Percentiles rank a stretch among this genome's conserved stretches.
Conservation (phyloP, 2,113 vertebrate genomes). For the Glaucomys volans region DNA sequence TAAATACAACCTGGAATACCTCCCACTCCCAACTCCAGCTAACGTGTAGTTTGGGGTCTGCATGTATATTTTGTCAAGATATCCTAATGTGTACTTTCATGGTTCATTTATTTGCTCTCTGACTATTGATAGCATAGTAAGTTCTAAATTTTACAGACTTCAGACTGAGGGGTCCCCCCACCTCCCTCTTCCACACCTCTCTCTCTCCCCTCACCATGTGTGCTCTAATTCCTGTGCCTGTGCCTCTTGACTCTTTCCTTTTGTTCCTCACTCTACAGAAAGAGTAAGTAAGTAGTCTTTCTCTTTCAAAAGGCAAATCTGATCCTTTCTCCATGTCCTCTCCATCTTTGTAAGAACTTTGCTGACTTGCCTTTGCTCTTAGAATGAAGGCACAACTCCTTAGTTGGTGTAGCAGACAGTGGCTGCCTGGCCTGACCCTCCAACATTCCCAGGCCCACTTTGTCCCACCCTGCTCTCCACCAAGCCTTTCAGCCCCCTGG, state of each 20-base stretch:
- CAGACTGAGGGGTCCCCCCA: neutral
- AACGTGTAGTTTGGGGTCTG: neutral
- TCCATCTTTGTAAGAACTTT: neutral
- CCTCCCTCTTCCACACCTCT: neutral
- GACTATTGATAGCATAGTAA: neutral
- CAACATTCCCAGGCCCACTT: neutral
- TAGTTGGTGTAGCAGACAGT: neutral
- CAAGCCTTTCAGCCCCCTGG: neutral
- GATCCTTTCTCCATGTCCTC: neutral
- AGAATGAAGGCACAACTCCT: neutral
- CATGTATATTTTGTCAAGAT: neutral
- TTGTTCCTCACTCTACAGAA: neutral
- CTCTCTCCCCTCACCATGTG: neutral
- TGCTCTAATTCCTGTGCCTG: neutral
- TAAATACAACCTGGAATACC: too few species aligned
- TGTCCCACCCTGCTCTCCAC: fast-evolving
- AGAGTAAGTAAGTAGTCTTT: neutral
- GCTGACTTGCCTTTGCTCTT: neutral
- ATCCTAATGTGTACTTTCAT: neutral
- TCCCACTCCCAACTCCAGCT: too few species aligned
- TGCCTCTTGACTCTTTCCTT: neutral
- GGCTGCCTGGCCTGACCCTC: neutral
- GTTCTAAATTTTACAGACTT: neutral
- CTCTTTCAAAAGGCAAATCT: neutral
- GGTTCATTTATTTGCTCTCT: neutral